These are phyloP conservation scores for Parazoanthus swiftii DNA, from an alignment of 92 coral and sea anemone genomes.

Conservation along the genomic window DNA sequence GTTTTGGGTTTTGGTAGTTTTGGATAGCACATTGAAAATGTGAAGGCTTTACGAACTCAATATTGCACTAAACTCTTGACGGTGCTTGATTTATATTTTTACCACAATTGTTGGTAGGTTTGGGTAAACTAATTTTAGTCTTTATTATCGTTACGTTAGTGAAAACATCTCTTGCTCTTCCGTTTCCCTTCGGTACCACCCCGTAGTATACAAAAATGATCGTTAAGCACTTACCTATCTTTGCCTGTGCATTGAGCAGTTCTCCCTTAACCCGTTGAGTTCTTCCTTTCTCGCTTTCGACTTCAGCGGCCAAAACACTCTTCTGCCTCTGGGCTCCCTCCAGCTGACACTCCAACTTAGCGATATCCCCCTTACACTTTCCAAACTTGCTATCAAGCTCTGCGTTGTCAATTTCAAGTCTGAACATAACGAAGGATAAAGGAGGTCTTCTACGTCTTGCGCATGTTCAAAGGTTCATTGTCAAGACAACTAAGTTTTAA, in stretches of 20 bases:
- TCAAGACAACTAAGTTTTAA: no score
- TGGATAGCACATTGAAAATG: no score
- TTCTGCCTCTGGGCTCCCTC: slow-evolving; percentile 57
- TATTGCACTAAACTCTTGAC: no score
- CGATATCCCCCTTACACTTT: slow-evolving; percentile 53
- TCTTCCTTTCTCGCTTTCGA: slow-evolving; percentile 71
- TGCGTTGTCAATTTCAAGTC: slow-evolving; percentile 61
- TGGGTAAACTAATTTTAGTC: no score
- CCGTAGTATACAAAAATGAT: no score
- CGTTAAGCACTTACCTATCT: slow-evolving; percentile 30
- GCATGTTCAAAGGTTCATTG: not conserved
- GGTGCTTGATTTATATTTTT: no score
- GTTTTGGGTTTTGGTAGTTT: no score
- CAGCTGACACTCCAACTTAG: slow-evolving; percentile 61
- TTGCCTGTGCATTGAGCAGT: slow-evolving; percentile 50
- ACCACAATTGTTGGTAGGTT: no score
- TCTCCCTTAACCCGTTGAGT: slow-evolving; percentile 61
- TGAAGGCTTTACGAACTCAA: no score
- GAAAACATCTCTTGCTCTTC: no score
- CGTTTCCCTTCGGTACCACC: no score
- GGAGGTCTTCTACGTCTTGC: not conserved
- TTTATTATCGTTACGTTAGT: no score
- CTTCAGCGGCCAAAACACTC: slow-evolving; percentile 61
- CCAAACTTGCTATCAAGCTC: slow-evolving; percentile 67
- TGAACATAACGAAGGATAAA: slow-evolving; percentile 35